Evolutionary conservation across 2,888 invertebrate species (phyloP).

Genomic region (Heliconius sara): DNA sequence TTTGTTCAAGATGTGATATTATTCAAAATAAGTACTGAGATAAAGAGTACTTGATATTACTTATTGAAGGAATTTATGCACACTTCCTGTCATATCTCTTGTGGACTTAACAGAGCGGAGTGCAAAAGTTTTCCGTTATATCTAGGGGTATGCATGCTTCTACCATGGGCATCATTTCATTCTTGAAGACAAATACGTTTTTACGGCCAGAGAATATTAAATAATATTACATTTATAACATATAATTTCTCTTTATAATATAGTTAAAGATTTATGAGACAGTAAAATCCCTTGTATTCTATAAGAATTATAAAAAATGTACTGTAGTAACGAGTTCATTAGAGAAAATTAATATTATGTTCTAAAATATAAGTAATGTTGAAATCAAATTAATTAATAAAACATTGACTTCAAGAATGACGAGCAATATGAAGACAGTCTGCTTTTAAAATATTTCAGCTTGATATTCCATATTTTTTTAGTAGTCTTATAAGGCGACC

Average conservation of each 20-base stretch:
- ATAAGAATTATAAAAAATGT: too few species aligned
- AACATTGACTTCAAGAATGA: not conserved
- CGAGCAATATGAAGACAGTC: not conserved
- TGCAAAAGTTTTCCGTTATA: not conserved
- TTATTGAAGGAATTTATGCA: not conserved
- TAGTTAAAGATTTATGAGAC: too few species aligned
- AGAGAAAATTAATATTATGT: not conserved
- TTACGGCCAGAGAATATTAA: not conserved
- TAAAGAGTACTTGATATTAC: not conserved
- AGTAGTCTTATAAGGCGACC: conserved; percentile 19
- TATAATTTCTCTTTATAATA: not conserved
- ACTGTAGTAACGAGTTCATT: not conserved
- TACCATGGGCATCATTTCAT: not conserved
- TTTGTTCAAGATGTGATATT: not conserved
- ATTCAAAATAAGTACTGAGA: not conserved
- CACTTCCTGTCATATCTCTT: not conserved
- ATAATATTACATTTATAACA: not conserved
- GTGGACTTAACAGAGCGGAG: not conserved
- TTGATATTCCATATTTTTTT: not conserved
- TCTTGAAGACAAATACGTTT: not conserved
- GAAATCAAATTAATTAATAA: not conserved
- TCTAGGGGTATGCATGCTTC: not conserved
- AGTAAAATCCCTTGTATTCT: too few species aligned
- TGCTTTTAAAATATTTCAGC: not conserved
- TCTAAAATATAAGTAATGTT: not conserved